Conservation (phyloP, 2,888 invertebrate species). For the Abrostola tripartita region DNA sequence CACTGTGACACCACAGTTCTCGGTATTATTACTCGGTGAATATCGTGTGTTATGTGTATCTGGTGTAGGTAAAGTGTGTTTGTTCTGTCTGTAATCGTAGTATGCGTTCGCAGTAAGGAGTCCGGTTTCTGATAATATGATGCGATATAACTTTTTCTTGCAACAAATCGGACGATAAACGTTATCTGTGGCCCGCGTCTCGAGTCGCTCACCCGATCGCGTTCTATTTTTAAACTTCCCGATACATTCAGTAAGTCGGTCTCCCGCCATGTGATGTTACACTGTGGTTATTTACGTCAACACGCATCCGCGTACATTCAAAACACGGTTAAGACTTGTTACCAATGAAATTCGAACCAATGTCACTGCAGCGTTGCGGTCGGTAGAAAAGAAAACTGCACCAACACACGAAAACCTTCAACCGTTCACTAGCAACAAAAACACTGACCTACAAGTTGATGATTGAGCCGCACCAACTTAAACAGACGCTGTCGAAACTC, state of each 20-base stretch:
- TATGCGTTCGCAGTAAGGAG: slow-evolving; percentile 41
- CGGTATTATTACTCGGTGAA: slow-evolving; percentile 37
- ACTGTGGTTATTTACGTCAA: slow-evolving; percentile 75
- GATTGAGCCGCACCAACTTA: slow-evolving; percentile 50
- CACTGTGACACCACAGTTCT: slow-evolving; percentile 35
- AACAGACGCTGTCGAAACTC: slow-evolving; percentile 32
- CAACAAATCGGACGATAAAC: slow-evolving; percentile 64
- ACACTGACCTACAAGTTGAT: slow-evolving; percentile 68
- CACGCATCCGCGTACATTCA: slow-evolving; percentile 61
- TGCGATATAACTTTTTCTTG: slow-evolving; percentile 46
- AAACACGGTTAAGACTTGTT: slow-evolving; percentile 55
- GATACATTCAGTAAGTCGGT: slow-evolving; percentile 70
- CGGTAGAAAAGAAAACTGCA: slow-evolving; percentile 46
- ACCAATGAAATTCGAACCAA: slow-evolving; percentile 56
- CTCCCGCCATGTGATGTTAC: slow-evolving; percentile 70
- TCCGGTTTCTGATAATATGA: slow-evolving; percentile 47
- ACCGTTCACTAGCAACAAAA: slow-evolving; percentile 67
- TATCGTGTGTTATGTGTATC: slow-evolving; percentile 28
- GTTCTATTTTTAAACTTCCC: slow-evolving; percentile 78
- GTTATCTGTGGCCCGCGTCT: slow-evolving; percentile 67
- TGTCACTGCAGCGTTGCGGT: slow-evolving; percentile 51
- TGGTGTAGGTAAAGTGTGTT: slow-evolving; percentile 9
- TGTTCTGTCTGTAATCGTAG: slow-evolving; percentile 30
- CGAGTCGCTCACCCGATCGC: slow-evolving; percentile 63
- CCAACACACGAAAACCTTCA: slow-evolving; percentile 67